Percentiles rank a stretch among this genome's conserved stretches.
These are phyloP conservation scores for Zygogramma bicolorata DNA, from an alignment of 2,888 invertebrate species.

Conservation along the genomic window DNA sequence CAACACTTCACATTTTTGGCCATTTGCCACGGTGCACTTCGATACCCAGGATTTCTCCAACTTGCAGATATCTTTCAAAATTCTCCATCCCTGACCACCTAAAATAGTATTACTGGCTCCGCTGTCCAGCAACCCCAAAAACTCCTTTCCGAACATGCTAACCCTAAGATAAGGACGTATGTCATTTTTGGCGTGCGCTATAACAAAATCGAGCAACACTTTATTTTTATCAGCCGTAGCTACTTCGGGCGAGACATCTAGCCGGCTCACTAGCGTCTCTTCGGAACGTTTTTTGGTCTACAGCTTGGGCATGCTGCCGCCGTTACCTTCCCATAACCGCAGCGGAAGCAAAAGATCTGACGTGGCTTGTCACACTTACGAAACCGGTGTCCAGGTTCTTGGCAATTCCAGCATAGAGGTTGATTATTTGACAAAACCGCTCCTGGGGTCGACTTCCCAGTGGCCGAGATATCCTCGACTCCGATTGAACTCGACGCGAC, in stretches of 20 bases:
- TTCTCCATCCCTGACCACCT: conserved; percentile 25
- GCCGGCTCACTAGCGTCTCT: background rate
- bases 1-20: conserved; percentile 5
- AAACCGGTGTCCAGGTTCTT: background rate
- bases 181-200: conserved; percentile 23
- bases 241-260: background rate
- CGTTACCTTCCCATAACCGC: background rate
- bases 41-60: background rate
- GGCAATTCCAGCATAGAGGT: background rate
- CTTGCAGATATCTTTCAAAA: background rate
- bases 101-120: conserved; percentile 31
- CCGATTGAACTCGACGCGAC: background rate
- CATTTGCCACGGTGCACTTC: background rate
- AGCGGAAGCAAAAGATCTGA: background rate
- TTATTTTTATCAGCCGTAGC: background rate
- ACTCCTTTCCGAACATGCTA: conserved; percentile 24
- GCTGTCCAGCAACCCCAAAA: conserved; percentile 33
- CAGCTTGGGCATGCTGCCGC: background rate
- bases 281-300: background rate
- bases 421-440: background rate
- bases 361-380: background rate
- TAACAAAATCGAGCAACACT: background rate
- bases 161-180: conserved; percentile 31
- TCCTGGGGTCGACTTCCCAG: background rate
- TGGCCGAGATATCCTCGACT: background rate